A percentile compares a stretch with the other conserved stretches of the same genome.
These are phyloP conservation scores for Himalopsyche kuldschensis DNA, from an alignment of 2,888 invertebrate species.

Conservation along the genomic window DNA sequence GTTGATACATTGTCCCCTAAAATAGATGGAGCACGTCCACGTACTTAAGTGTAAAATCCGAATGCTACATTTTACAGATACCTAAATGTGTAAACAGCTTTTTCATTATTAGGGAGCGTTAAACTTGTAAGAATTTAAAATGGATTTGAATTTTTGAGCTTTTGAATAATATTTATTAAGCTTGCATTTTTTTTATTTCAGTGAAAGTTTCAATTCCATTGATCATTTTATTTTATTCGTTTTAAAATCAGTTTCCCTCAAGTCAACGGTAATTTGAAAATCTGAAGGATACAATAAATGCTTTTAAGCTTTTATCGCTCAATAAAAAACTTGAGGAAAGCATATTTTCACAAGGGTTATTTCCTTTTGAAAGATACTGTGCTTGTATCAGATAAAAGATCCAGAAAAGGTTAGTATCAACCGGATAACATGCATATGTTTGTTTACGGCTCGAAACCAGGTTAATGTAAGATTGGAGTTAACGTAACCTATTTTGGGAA, in stretches of 20 bases:
- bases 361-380: not conserved
- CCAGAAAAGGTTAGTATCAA: not conserved
- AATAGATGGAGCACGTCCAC: not conserved
- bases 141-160: too few species aligned
- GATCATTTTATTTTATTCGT: too few species aligned
- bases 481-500: not conserved
- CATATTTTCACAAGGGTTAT: too few species aligned
- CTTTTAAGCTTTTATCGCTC: too few species aligned
- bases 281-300: too few species aligned
- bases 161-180: too few species aligned
- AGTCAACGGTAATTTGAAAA: too few species aligned
- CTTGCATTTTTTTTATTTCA: too few species aligned
- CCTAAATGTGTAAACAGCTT: not conserved
- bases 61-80: not conserved
- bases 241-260: too few species aligned
- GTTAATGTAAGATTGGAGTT: not conserved
- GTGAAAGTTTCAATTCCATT: too few species aligned
- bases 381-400: not conserved
- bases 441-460: not conserved
- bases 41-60: not conserved
- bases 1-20: not conserved
- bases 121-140: too few species aligned
- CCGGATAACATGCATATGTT: not conserved
- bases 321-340: too few species aligned
- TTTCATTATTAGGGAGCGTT: not conserved